Evolutionary conservation across 1,140 invertebrate genomes (phyloP).

Genomic region (Drosophila oshimai): DNA sequence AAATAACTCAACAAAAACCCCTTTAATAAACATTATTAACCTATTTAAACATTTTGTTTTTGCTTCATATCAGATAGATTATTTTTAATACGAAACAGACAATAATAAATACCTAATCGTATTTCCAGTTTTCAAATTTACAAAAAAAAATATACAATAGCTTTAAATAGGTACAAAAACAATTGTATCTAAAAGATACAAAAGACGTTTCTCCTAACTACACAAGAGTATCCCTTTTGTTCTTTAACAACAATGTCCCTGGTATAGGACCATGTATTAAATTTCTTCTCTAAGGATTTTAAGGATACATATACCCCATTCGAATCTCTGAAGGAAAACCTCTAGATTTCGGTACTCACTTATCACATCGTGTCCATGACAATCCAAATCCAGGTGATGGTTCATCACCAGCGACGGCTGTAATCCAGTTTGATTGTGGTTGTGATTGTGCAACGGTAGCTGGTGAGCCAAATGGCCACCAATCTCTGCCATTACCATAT

Average conservation of each 20-base stretch:
- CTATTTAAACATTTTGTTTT: background rate
- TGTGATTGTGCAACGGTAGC: slow-evolving; percentile 84
- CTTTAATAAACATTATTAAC: background rate
- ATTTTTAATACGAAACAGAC: background rate
- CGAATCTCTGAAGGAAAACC: background rate
- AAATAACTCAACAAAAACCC: too few species aligned
- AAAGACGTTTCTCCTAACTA: background rate
- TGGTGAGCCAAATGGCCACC: slow-evolving; percentile 85
- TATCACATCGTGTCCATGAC: slow-evolving; percentile 82
- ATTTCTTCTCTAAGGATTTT: background rate
- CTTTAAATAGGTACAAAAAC: background rate
- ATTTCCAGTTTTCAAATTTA: too few species aligned
- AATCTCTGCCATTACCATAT: slow-evolving; percentile 86
- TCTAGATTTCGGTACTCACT: slow-evolving; percentile 65
- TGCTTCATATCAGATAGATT: background rate
- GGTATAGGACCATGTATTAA: background rate
- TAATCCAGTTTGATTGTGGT: slow-evolving; percentile 84
- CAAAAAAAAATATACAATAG: background rate
- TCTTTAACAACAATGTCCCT: background rate
- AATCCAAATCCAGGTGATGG: slow-evolving; percentile 84
- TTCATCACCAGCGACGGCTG: slow-evolving; percentile 85
- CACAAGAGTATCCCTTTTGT: background rate
- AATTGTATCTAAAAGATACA: slow-evolving; percentile 6
- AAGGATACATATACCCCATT: background rate
- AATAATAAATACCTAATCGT: background rate